A percentile compares a stretch with the other conserved stretches of the same genome.
Conservation (phyloP, 2,797 vertebrate genomes). For the Bryconaethiops microstoma region DNA sequence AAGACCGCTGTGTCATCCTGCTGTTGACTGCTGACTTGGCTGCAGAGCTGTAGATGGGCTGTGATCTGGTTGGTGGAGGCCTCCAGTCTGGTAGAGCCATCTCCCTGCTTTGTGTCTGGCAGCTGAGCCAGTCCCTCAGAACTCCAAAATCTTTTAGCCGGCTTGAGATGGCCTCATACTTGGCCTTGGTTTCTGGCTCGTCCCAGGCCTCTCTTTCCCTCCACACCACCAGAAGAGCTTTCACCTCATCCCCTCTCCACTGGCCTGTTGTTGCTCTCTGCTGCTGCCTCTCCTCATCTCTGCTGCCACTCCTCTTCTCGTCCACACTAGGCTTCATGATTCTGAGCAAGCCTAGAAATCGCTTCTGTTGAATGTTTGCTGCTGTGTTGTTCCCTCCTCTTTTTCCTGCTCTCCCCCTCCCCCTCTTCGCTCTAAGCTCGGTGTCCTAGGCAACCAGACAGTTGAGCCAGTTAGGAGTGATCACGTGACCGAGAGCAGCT, state of each 20-base stretch:
- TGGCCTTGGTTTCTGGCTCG: constrained; percentile 83
- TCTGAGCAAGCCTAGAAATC: constrained; percentile 97
- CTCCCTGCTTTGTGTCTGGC: constrained; percentile 87
- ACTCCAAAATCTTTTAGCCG: constrained; percentile 87
- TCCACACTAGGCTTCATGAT: constrained; percentile 91
- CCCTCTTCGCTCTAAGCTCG: constrained; percentile 87
- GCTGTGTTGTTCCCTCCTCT: constrained; percentile 56
- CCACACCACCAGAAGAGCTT: constrained; percentile 87
- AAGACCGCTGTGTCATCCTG: constrained; percentile 66
- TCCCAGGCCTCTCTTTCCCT: constrained; percentile 86
- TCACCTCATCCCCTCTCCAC: constrained; percentile 89
- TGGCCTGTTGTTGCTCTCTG: constrained; percentile 62
- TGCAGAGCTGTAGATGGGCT: constrained; percentile 74
- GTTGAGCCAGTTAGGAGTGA: constrained; percentile 89
- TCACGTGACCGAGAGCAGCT: constrained; percentile 84
- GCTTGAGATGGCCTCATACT: constrained; percentile 89
- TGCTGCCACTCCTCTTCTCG: constrained; percentile 80
- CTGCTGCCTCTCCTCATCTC: constrained; percentile 59
- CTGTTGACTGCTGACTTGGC: constrained; percentile 73
- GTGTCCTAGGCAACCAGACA: constrained; percentile 96
- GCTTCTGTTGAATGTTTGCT: constrained; percentile 72
- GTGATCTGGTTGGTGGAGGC: constrained; percentile 78
- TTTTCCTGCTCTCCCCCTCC: constrained; percentile 60
- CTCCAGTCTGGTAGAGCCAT: constrained; percentile 82
- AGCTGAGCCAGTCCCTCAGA: constrained; percentile 88